phyloP scores from a whole-genome alignment of 2,888 invertebrate genomes.

The Heteropelma amictum region DNA sequence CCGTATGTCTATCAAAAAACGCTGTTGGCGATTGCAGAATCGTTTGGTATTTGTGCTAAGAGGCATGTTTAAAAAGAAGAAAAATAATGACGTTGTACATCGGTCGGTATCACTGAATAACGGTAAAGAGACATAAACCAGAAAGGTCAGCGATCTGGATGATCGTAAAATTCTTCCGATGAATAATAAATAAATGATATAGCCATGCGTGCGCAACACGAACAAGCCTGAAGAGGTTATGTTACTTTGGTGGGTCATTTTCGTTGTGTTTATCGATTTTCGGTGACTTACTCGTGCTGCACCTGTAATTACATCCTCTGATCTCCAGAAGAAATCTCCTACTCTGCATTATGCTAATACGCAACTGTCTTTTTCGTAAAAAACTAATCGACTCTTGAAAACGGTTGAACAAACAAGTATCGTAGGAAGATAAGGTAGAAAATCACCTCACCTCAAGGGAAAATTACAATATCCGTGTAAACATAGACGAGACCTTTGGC shows the following conservation, averaged over 20 bases:
- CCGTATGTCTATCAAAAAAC: slow-evolving; percentile 3
- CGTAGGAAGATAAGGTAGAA: too few species aligned
- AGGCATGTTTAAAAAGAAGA: not conserved
- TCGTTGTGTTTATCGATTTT: too few species aligned
- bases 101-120: too few species aligned
- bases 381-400: too few species aligned
- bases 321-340: too few species aligned
- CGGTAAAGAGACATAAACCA: not conserved
- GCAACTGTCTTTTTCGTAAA: too few species aligned
- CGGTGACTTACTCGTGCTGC: too few species aligned
- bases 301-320: too few species aligned
- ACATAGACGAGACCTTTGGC: slow-evolving; percentile 4
- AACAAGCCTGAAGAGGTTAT: too few species aligned
- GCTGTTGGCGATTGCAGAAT: not conserved
- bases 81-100: not conserved
- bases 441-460: not conserved
- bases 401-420: too few species aligned
- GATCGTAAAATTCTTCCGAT: not conserved
- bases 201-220: not conserved
- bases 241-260: too few species aligned
- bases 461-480: not conserved
- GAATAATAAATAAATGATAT: not conserved
- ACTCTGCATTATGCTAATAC: too few species aligned
- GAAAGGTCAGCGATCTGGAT: slow-evolving; percentile 8
- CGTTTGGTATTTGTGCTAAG: not conserved